Evolutionary conservation across 2,888 invertebrate species (phyloP), one percentile per base, ranked within the genome.

Genomic region (Latheticus oryzae): DNA sequence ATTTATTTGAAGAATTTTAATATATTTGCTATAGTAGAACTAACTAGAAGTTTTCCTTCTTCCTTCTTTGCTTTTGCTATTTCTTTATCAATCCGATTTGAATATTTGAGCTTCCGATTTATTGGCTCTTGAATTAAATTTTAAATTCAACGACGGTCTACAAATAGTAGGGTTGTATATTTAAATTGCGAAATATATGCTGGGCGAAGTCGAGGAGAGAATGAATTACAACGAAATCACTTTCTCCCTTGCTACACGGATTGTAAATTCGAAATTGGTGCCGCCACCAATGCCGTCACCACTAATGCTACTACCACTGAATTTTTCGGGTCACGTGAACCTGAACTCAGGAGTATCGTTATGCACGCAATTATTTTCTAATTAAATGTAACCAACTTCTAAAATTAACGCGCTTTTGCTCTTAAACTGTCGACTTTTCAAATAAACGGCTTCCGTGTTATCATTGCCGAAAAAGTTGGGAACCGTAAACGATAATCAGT

Each of bases 41-140:
- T 21, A 21, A 5, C 21, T n/a, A n/a, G 21, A 5, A 4, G 4
- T 30, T 8, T 30, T 9, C n/a, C 4, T 15, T 26, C 3, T n/a
- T n/a, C n/a, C n/a, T 33, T 42, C 7, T 32, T 26, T 23, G 33
- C 28, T 26, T 58, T 58, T 40, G 17, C 12, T 50, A 40, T 35
- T 59, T 56, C 58, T 32, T 54, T 60, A 54, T 61, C 63, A 67
- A 68, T 67, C 63, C 65, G 67, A 67, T 67, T 66, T 64, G 62
- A 65, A 62, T 61, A 63, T 64, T 69, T 62, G 67, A 65, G 66
- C 64, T 69, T 63, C 61, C 67, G 65, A 70, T 70, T 69, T 69
- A 70, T 69, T 68, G 68, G 65, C 63, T 61, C 65, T 65, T 61
- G 69, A 69, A 70, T 70, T 68, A 70, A 69, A 70, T 68, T 69